Percentiles rank a stretch among this genome's conserved stretches.
Evolutionary conservation across 2,888 invertebrate genomes (phyloP).

Genomic region (Pristionchus entomophagus): DNA sequence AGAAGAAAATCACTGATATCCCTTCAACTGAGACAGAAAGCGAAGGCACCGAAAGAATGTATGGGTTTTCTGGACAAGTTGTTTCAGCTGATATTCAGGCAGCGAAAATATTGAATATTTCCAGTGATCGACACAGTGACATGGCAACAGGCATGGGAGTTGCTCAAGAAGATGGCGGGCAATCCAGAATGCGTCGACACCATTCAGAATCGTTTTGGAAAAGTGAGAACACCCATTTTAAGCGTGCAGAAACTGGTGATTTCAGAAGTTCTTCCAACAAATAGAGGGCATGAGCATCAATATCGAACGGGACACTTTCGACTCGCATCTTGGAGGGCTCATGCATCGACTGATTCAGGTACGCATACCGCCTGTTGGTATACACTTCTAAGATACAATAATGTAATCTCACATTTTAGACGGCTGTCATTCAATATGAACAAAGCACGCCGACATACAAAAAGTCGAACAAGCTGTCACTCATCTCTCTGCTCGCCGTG

Average conservation of each 20-base stretch:
- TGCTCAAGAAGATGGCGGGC: constrained; percentile 80
- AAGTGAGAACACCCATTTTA: neutral
- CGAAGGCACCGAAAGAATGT: constrained; percentile 65
- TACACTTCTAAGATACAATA: too few relatives aligned
- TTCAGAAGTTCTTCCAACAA: constrained; percentile 64
- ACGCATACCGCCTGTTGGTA: too few relatives aligned
- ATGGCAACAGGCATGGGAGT: constrained; percentile 79
- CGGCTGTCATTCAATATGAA: constrained; percentile 76
- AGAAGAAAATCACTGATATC: constrained; percentile 73
- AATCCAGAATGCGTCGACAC: constrained; percentile 81
- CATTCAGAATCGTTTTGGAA: constrained; percentile 76
- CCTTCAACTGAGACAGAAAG: constrained; percentile 70
- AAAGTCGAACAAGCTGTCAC: constrained; percentile 69
- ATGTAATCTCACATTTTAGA: too few relatives aligned
- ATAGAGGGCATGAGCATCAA: constrained; percentile 62
- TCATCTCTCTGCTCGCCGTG: constrained; percentile 79
- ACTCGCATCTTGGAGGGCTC: constrained; percentile 78
- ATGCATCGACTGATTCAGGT: constrained; percentile 79
- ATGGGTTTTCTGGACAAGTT: neutral
- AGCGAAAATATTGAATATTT: constrained; percentile 52
- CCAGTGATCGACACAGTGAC: constrained; percentile 66
- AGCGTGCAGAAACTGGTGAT: neutral
- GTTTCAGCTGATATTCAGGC: neutral
- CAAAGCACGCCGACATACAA: constrained; percentile 67
- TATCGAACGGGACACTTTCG: constrained; percentile 76